Conservation (phyloP, 2,113 vertebrate genomes). For the Trichechus manatus region DNA sequence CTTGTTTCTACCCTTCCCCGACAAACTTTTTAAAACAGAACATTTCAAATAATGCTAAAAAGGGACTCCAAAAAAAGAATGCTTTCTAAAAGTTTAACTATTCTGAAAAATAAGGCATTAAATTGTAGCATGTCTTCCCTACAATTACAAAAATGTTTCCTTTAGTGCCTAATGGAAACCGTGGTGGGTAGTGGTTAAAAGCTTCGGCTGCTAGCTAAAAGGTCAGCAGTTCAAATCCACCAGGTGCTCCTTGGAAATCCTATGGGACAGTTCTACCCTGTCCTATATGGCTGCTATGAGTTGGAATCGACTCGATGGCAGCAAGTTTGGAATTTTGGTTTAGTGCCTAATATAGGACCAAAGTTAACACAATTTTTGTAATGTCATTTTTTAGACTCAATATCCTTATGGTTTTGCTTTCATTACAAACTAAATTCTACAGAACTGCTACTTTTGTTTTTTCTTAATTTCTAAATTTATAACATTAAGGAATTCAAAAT, state of each 20-base stretch:
- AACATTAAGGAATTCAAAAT: constrained; percentile 18
- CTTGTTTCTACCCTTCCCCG: neutral
- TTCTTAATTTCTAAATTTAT: neutral
- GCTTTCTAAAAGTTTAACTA: neutral
- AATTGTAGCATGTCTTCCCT: neutral
- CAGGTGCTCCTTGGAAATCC: no score
- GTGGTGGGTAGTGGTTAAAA: no score
- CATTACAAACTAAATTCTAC: neutral
- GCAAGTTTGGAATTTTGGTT: neutral
- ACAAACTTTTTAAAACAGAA: constrained; percentile 59
- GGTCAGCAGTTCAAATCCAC: no score
- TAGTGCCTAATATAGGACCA: neutral
- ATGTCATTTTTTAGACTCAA: neutral
- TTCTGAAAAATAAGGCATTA: constrained; percentile 42
- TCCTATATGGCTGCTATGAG: no score
- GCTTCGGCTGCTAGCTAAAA: no score
- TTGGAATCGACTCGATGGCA: no score
- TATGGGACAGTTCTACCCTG: no score
- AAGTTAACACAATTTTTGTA: neutral
- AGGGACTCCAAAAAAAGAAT: neutral
- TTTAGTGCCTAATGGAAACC: neutral
- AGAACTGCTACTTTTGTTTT: neutral
- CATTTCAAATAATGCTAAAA: constrained; percentile 39
- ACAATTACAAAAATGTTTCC: neutral
- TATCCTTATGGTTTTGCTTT: neutral